phyloP scores from a whole-genome alignment of 2,797 vertebrate species.

The Rallus crepitans region DNA sequence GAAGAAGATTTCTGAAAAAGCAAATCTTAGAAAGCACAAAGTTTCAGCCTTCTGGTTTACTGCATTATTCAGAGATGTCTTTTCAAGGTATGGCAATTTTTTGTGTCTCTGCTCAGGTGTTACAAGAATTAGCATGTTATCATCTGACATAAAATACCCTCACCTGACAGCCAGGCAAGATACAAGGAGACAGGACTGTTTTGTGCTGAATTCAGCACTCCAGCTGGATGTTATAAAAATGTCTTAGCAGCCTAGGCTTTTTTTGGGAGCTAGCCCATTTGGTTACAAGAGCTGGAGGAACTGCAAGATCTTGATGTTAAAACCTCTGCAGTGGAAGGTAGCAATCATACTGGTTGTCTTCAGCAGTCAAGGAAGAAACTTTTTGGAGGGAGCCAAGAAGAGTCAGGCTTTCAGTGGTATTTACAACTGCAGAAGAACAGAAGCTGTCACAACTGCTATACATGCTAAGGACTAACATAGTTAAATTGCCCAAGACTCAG shows the following conservation, averaged over 20 bases:
- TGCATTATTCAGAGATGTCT: background rate
- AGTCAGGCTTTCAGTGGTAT: background rate
- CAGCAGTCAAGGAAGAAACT: background rate
- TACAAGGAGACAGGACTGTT: background rate
- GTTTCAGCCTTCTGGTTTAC: background rate
- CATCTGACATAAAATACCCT: background rate
- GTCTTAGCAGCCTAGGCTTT: background rate
- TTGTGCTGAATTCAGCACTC: background rate
- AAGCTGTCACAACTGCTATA: background rate
- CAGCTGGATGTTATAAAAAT: background rate
- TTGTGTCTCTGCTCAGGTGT: background rate
- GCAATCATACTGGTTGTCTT: background rate
- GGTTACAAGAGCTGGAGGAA: background rate
- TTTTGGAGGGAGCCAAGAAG: background rate
- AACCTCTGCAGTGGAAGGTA: background rate
- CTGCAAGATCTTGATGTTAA: background rate
- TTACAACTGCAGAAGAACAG: background rate
- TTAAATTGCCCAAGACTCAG: background rate
- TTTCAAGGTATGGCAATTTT: background rate
- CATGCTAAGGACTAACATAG: background rate
- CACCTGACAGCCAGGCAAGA: background rate
- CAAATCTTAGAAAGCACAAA: background rate
- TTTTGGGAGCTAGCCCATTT: background rate
- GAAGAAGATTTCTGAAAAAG: background rate
- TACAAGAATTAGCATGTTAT: background rate